Base-by-base conservation (phyloP, 2,888 invertebrate genomes). In the Acleris holmiana region DNA sequence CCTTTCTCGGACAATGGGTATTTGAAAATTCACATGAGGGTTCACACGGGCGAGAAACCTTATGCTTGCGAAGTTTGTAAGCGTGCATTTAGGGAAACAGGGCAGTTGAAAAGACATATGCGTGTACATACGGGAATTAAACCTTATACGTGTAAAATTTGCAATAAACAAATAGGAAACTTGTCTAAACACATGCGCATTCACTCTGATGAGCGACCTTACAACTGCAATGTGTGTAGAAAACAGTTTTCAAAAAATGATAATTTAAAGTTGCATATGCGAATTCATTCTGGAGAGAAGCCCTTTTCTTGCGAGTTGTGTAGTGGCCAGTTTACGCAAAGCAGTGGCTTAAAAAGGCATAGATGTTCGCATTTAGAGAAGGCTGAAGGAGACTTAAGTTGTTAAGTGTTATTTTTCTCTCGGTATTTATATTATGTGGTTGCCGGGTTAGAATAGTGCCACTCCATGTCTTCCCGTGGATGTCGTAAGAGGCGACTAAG, bases 1-100 rank as follows among this genome's bases (percentile, higher is more conserved):
- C 80, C 86, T 0, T 91, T 91, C 48, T 86, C 91, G 0, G 89
- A 91, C 50, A 91, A 88, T n/a, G 89, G 90, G 0, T 90, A 91
- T 58, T 73, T 91, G 15, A 91, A 89, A 67, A 89, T 89, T 0
- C 91, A 91, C 64, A 88, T 90, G 88, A 69, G 91, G 0, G 82
- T 90, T 0, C 91, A 91, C 65, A 89, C 87, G 0, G 89, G 89
- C 0, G 89, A 88, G 19, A 88, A 88, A 15, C 91, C 91, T 0
- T 91, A 80, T 40, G 67, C 64, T 0, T 91, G 91, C 59, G 86
- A 89, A 0, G 59, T 89, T 0, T 91, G 91, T 46, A 86, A 90
- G 18, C 77, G 88, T 0, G 76, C 82, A 8, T 91, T 91, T 35
- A 71, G 89, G 0, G 91, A 91, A 44, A 84, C 85, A 0, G 89